Evolutionary conservation across 2,797 vertebrate species (phyloP).

Genomic region (Monodelphis domestica): DNA sequence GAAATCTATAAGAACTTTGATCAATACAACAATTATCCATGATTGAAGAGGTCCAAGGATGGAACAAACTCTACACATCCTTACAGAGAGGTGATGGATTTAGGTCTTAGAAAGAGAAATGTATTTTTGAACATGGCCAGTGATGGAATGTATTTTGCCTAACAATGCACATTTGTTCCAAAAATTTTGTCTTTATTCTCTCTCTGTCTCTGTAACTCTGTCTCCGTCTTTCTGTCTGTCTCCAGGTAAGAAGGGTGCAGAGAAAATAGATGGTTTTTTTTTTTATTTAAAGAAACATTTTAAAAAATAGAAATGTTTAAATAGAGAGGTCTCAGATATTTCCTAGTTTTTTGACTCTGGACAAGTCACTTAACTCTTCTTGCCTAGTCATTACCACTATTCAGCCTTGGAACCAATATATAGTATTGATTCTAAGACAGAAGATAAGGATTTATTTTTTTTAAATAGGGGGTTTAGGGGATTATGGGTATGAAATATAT

Average conservation of each 20-base stretch:
- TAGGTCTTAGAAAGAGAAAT: background rate
- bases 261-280: background rate
- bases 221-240: too few species aligned
- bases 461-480: too few species aligned
- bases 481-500: background rate
- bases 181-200: background rate
- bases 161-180: background rate
- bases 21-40: background rate
- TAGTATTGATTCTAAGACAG: too few species aligned
- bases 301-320: too few species aligned
- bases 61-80: background rate
- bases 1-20: background rate
- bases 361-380: too few species aligned
- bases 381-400: too few species aligned
- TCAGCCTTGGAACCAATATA: too few species aligned
- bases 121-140: background rate
- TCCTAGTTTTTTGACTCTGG: too few species aligned
- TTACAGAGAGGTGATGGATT: background rate
- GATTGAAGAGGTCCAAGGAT: background rate
- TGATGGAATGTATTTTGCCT: background rate
- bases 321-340: too few species aligned
- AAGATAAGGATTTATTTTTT: too few species aligned
- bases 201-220: rapidly evolving
- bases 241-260: too few species aligned
- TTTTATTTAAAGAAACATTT: background rate